Evolutionary conservation across 1,140 invertebrate species (phyloP).

Genomic region (Orchesella cincta): DNA sequence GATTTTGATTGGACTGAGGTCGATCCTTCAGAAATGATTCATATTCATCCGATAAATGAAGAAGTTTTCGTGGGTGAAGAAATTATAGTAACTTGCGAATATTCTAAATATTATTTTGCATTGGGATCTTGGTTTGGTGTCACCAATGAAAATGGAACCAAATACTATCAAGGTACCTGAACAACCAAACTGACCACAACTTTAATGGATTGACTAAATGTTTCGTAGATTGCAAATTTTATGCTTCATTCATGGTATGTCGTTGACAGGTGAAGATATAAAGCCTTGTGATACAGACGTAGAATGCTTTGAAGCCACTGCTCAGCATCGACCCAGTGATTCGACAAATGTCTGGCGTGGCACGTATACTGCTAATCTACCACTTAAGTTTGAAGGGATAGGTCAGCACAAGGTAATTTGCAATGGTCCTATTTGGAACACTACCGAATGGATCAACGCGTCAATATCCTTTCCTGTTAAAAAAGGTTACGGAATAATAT

Average conservation of each 20-base stretch:
- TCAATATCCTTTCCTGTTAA: neutral
- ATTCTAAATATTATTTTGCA: slow-evolving; percentile 12
- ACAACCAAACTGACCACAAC: neutral
- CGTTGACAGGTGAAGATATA: neutral
- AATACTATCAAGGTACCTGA: neutral
- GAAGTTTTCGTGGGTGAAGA: neutral
- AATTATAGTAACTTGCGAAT: neutral
- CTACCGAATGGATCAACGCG: slow-evolving; percentile 9
- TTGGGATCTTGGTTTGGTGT: neutral
- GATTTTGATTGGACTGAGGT: slow-evolving; percentile 11
- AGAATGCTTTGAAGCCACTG: neutral
- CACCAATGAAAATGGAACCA: neutral
- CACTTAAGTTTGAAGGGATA: neutral
- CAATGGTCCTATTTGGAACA: neutral
- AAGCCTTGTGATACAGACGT: neutral
- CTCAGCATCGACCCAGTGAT: too few relatives aligned
- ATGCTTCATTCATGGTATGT: too few relatives aligned
- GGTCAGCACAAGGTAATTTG: neutral
- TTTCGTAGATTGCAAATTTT: neutral
- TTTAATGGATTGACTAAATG: neutral
- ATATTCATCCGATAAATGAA: neutral
- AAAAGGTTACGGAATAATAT: neutral
- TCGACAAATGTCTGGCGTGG: slow-evolving; percentile 14
- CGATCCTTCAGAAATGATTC: neutral
- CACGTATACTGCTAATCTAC: neutral